Conservation (phyloP, 2,888 invertebrate genomes). For the Amphipyra tragopoginis region DNA sequence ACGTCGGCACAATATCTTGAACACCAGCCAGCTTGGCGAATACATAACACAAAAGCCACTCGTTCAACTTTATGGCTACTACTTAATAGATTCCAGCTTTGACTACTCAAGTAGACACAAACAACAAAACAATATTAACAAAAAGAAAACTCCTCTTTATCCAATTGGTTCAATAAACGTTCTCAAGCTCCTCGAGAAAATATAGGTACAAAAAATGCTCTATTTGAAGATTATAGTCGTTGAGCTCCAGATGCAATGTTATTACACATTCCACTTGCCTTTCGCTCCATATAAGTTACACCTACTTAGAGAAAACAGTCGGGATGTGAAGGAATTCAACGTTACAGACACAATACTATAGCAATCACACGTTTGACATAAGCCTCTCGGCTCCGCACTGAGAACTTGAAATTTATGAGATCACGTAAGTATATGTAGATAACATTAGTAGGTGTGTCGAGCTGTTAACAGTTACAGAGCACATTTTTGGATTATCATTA, state of each 20-base stretch:
- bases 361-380: constrained; percentile 41
- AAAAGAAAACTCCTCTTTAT: constrained; percentile 27
- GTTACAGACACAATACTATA: constrained; percentile 31
- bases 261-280: constrained; percentile 69
- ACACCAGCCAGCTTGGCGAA: constrained; percentile 25
- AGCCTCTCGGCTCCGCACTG: constrained; percentile 24
- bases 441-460: constrained; percentile 4
- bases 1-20: constrained; percentile 33
- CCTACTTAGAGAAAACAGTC: constrained; percentile 65
- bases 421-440: constrained; percentile 8
- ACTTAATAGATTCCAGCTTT: constrained; percentile 38
- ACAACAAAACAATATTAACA: constrained; percentile 40
- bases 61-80: constrained; percentile 30
- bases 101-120: constrained; percentile 28
- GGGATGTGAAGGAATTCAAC: constrained; percentile 63
- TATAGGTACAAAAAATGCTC: constrained; percentile 29
- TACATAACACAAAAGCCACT: constrained; percentile 23
- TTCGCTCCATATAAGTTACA: constrained; percentile 58
- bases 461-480: not conserved
- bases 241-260: constrained; percentile 53
- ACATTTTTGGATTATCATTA: too few relatives aligned
- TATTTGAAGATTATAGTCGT: constrained; percentile 34
- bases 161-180: constrained; percentile 32
- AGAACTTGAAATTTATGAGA: constrained; percentile 40
- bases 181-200: constrained; percentile 14